A percentile compares a stretch with the other conserved stretches of the same genome.
phyloP scores from a whole-genome alignment of 2,797 vertebrate genomes.

The Bucorvus abyssinicus region DNA sequence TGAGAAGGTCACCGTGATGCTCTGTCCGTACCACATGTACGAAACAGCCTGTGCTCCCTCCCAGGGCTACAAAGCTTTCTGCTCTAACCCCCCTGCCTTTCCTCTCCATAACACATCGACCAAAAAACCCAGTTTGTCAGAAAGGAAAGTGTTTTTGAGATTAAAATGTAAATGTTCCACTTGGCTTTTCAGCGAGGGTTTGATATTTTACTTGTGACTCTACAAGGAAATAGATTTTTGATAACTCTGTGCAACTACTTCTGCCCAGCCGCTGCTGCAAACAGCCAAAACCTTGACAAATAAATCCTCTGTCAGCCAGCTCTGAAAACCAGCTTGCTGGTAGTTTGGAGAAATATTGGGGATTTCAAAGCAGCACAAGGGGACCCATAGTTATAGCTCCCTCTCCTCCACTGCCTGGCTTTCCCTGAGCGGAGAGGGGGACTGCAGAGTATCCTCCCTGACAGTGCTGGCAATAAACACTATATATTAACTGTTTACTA shows the following conservation, averaged over 20 bases:
- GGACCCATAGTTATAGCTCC: not conserved
- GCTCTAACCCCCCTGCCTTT: not conserved
- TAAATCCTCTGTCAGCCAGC: constrained; percentile 53
- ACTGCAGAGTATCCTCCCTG: not conserved
- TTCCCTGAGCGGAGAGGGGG: not conserved
- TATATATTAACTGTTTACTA: not conserved
- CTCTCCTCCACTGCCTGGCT: not conserved
- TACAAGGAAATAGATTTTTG: constrained; percentile 68
- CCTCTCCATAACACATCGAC: not conserved
- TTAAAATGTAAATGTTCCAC: constrained; percentile 74
- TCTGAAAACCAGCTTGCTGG: constrained; percentile 20
- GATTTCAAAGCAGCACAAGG: constrained; percentile 27
- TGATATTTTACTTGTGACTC: constrained; percentile 57
- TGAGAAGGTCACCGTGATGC: not conserved
- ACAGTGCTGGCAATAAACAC: not conserved
- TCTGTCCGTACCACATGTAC: fast-evolving
- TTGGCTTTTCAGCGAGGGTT: constrained; percentile 42
- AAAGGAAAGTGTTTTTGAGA: constrained; percentile 46
- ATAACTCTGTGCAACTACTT: constrained; percentile 51
- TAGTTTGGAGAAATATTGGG: constrained; percentile 15
- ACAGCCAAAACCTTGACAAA: constrained; percentile 57
- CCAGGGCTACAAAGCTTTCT: not conserved
- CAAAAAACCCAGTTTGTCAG: constrained; percentile 53
- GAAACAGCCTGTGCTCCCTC: not conserved
- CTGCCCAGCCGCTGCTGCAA: constrained; percentile 32